phyloP scores from a whole-genome alignment of 2,113 vertebrate species.

The Rhynchomys soricoides region DNA sequence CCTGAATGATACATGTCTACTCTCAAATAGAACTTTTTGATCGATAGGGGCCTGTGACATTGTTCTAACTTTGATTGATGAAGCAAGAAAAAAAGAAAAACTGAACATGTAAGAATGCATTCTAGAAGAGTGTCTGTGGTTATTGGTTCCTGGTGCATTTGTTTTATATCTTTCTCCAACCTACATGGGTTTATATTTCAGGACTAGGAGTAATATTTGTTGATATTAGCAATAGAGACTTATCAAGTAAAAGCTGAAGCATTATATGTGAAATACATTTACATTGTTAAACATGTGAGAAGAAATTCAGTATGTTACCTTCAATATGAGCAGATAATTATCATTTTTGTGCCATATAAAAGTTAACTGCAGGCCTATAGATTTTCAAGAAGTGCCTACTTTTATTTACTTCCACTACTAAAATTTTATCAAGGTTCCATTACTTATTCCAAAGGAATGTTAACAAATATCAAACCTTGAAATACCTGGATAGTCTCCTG shows the following conservation, averaged over 20 bases:
- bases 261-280: not conserved
- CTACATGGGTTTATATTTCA: not conserved
- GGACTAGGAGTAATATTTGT: not conserved
- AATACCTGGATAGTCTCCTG: not conserved
- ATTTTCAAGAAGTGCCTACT: not conserved
- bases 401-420: not conserved
- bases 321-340: not conserved
- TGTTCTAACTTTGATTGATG: slow-evolving; percentile 56
- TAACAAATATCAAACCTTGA: slow-evolving; percentile 21
- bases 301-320: not conserved
- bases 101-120: not conserved
- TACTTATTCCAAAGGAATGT: not conserved
- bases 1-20: not conserved
- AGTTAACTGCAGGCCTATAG: not conserved
- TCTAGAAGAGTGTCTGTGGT: not conserved
- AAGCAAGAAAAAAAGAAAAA: slow-evolving; percentile 31
- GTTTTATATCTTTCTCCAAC: not conserved
- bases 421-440: not conserved
- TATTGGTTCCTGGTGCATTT: not conserved
- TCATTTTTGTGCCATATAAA: not conserved
- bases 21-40: slow-evolving; percentile 8
- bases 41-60: slow-evolving; percentile 27
- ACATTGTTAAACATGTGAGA: not conserved
- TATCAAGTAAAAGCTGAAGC: not conserved
- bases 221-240: not conserved